Evolutionary conservation across 2,888 invertebrate species (phyloP), one percentile per base, ranked within the genome.

Genomic region (Druceiella hillmani): DNA sequence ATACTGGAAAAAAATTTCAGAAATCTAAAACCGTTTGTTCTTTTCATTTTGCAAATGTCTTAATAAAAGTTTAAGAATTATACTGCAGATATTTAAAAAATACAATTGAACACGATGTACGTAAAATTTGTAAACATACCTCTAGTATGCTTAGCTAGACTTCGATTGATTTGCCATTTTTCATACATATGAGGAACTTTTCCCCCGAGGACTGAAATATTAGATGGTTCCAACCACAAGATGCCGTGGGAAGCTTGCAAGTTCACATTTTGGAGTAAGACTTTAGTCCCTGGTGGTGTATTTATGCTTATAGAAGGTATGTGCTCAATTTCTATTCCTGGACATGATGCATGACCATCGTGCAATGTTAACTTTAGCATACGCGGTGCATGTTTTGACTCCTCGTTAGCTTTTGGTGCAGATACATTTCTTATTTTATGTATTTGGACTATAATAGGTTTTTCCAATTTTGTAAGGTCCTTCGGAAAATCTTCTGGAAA

Each of bases 321-420:
- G 32, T 77, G 71, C 52, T 81, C 82, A 40, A 83, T 69, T 65
- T 93, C 92, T 41, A 93, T 64, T 6, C 82, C 92, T 53, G 83
- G 82, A 54, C 83, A 80, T 48, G 78, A 78, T 25, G 77, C 75
- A 55, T 84, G 83, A 2, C 94, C 93, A 68, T 94, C 94, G 10
- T 88, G 89, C 43, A 94, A 62, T 2, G 83, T 83, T 15, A 94
- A 57, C 56, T 88, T 90, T 37, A 92, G 64, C 76, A 94, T 81
- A 12, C 89, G 77, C 4, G 92, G 91, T 7, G 89, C 88, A 41
- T 76, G 74, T 45, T 77, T 78, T 4, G 87, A 87, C 46, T 90
- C 88, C 61, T 92, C 91, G 59, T 91, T 89, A 9, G 82, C 81
- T 66, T 93, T 94, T 3, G 94, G 93, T 17, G 91, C 90, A 7